These are phyloP conservation scores for Dryomyza anilis DNA, from an alignment of 2,888 invertebrate species.

Conservation along the genomic window DNA sequence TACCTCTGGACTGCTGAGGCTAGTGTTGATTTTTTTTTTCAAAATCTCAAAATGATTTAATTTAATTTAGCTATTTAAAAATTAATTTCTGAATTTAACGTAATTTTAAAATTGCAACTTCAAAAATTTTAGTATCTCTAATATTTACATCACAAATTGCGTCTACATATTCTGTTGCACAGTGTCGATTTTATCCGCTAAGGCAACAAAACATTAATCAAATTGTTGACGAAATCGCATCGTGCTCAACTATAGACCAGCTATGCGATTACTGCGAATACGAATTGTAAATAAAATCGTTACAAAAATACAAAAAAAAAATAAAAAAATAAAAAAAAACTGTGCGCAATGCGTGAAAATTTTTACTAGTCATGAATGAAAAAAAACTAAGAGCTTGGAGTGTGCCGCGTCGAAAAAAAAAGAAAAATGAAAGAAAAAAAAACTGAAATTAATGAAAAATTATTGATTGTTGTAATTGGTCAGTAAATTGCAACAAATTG, in stretches of 20 bases:
- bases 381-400: too few species aligned
- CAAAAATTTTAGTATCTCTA: too few species aligned
- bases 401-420: too few species aligned
- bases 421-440: not conserved
- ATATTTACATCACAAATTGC: too few species aligned
- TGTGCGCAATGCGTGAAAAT: constrained; percentile 8
- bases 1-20: too few species aligned
- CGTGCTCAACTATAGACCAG: not conserved
- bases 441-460: not conserved
- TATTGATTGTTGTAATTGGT: not conserved
- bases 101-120: too few species aligned
- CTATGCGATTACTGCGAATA: not conserved
- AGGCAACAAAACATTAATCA: not conserved
- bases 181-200: too few species aligned
- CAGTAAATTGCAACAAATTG: not conserved
- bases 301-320: not conserved
- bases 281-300: not conserved
- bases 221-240: not conserved
- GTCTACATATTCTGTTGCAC: too few species aligned
- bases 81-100: too few species aligned
- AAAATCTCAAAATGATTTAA: too few species aligned
- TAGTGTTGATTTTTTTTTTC: too few species aligned
- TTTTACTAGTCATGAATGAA: not conserved
- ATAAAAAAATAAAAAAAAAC: not conserved
- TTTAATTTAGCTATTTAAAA: too few species aligned